phyloP scores from a whole-genome alignment of 2,797 vertebrate genomes.

The Onychomys torridus region DNA sequence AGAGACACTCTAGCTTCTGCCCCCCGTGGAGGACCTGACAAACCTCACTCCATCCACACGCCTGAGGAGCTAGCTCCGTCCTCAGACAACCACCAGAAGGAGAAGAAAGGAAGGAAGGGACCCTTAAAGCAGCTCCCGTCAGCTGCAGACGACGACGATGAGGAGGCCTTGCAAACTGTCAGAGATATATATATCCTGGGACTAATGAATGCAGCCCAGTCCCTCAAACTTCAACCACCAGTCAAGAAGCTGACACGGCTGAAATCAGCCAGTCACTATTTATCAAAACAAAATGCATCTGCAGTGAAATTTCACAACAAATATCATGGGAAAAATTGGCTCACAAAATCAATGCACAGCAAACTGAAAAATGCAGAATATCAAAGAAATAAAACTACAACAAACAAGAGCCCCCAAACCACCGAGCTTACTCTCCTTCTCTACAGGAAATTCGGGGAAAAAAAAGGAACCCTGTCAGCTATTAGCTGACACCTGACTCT shows the following conservation, averaged over 20 bases:
- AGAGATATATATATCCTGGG: conserved; percentile 68
- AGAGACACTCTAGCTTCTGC: conserved; percentile 80
- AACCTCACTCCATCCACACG: conserved; percentile 69
- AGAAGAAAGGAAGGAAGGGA: conserved; percentile 68
- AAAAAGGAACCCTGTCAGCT: background rate
- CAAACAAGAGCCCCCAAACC: background rate
- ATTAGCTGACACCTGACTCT: background rate
- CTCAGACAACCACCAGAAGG: conserved; percentile 42
- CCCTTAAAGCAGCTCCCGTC: conserved; percentile 70
- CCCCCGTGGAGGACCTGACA: conserved; percentile 70
- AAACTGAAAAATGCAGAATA: background rate
- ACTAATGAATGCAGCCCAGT: conserved; percentile 61
- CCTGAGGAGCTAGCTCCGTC: conserved; percentile 68
- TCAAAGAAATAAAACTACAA: background rate
- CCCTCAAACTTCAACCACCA: conserved; percentile 69
- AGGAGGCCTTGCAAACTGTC: conserved; percentile 73
- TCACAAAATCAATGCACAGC: background rate
- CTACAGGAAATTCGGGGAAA: background rate
- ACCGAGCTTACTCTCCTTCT: background rate
- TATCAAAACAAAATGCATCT: conserved; percentile 55
- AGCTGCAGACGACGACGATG: conserved; percentile 60
- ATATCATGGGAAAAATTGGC: background rate
- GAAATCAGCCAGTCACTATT: conserved; percentile 66
- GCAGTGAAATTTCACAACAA: conserved; percentile 38
- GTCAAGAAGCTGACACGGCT: conserved; percentile 24